Evolutionary conservation across 2,888 invertebrate genomes (phyloP).

Genomic region (Tortrix viridana): DNA sequence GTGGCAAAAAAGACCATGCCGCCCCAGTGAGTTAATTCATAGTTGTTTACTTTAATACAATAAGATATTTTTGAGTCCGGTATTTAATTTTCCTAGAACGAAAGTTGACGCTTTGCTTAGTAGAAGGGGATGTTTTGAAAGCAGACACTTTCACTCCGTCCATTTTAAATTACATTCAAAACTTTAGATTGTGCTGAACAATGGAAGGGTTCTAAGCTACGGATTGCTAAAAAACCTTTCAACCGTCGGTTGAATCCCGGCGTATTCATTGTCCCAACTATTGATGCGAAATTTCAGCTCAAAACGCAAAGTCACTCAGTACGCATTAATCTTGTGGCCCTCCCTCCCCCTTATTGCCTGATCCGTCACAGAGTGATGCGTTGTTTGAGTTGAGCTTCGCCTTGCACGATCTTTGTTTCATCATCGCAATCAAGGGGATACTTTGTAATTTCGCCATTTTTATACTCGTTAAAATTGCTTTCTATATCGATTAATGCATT

Average conservation of each 20-base stretch:
- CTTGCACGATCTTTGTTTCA: slow-evolving; percentile 12
- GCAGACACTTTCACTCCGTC: slow-evolving; percentile 29
- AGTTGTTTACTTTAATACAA: not conserved
- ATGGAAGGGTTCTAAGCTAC: slow-evolving; percentile 27
- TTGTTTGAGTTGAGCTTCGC: slow-evolving; percentile 39
- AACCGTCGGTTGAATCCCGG: slow-evolving; percentile 31
- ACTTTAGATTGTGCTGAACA: slow-evolving; percentile 34
- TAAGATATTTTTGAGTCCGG: not conserved
- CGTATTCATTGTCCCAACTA: slow-evolving; percentile 44
- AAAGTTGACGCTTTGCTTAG: slow-evolving; percentile 16
- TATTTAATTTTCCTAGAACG: not conserved
- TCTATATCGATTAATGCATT: slow-evolving; percentile 14
- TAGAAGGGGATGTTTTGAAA: slow-evolving; percentile 26
- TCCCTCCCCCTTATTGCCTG: slow-evolving; percentile 58
- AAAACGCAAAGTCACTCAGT: slow-evolving; percentile 62
- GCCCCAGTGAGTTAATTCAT: too few species aligned
- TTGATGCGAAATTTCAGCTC: slow-evolving; percentile 56
- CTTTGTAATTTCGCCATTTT: slow-evolving; percentile 22
- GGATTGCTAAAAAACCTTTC: slow-evolving; percentile 36
- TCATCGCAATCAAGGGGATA: slow-evolving; percentile 26
- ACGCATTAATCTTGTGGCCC: slow-evolving; percentile 66
- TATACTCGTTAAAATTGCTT: slow-evolving; percentile 8
- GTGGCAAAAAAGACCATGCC: too few species aligned
- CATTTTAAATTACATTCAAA: slow-evolving; percentile 33
- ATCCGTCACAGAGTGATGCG: slow-evolving; percentile 66